These are phyloP conservation scores for Euwallacea similis DNA, from an alignment of 1,140 invertebrate species.

Conservation along the genomic window DNA sequence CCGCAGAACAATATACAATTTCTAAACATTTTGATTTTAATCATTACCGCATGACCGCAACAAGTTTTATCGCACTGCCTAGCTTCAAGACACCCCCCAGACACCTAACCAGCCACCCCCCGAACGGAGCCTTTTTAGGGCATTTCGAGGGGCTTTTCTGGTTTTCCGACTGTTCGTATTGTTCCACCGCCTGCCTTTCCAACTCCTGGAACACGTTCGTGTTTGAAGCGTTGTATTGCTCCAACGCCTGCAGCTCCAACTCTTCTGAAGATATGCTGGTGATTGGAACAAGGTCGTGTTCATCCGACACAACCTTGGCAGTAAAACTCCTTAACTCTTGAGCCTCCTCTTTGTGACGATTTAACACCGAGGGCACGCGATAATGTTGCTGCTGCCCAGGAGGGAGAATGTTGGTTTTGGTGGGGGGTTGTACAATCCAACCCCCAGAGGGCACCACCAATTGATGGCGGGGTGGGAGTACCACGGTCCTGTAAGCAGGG, in stretches of 20 bases:
- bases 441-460: slow-evolving; percentile 14
- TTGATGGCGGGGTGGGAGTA: slow-evolving; percentile 16
- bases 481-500: slow-evolving; percentile 11
- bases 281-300: slow-evolving; percentile 38
- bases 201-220: slow-evolving; percentile 49
- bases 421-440: slow-evolving; percentile 8
- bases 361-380: not conserved
- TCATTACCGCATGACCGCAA: too few species aligned
- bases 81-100: too few species aligned
- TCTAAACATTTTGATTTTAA: too few species aligned
- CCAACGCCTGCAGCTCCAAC: slow-evolving; percentile 49
- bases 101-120: slow-evolving; percentile 37
- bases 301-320: not conserved
- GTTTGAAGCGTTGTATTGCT: slow-evolving; percentile 49
- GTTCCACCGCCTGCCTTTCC: slow-evolving; percentile 49
- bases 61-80: too few species aligned
- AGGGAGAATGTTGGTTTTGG: not conserved
- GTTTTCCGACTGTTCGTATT: slow-evolving; percentile 51
- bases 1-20: too few species aligned
- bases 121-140: slow-evolving; percentile 38
- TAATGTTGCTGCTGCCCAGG: not conserved
- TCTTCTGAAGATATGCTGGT: slow-evolving; percentile 46
- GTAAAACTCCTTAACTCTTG: slow-evolving; percentile 12
- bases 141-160: slow-evolving; percentile 48
- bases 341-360: not conserved